Base-by-base conservation (phyloP, 2,888 invertebrate genomes). In the Troides helena region DNA sequence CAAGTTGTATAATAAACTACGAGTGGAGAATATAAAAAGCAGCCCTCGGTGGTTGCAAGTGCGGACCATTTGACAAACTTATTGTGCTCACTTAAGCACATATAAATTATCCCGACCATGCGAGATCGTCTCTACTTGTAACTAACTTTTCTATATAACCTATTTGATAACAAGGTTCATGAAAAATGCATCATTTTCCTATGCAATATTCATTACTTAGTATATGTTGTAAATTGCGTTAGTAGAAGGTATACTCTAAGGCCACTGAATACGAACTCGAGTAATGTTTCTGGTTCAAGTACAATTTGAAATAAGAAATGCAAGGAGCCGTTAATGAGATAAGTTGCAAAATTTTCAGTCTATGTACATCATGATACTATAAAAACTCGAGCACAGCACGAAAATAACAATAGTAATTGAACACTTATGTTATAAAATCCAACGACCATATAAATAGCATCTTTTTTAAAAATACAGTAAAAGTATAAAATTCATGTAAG, bases 71-170 rank as follows among this genome's bases (percentile, higher is more conserved):
- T 89, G 87, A 88, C 88, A 89, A 92, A 91, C 90, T 89, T 92
- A 91, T 90, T 83, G 91, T 85, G 89, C 87, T 89, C 89, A 90
- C 89, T 91, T 91, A 90, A 89, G 89, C 88, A 86, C 90, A 88
- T 89, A 91, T 92, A 91, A 90, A 90, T 90, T 89, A 90, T 86
- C 82, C 81, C 81, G 81, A 82, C 85, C 84, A 83, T 85, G 86
- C 85, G 86, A 86, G 83, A 81, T 78, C 81, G 78, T 78, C 77
- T 80, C 80, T 81, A 82, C 18, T 56, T 56, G 56, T 73, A 72
- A 78, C 77, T 80, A 81, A 75, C 77, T 75, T 77, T 74, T 77
- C 73, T 59, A 59, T 25, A 2, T 25, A 7, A 21, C 56, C 21
- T 1, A 56, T 21, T 10, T 10, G 14, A 12, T 46, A 14, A 46